A percentile compares a stretch with the other conserved stretches of the same genome.
Conservation (phyloP, 2,113 vertebrate genomes). For the Chelonoidis abingdonii region DNA sequence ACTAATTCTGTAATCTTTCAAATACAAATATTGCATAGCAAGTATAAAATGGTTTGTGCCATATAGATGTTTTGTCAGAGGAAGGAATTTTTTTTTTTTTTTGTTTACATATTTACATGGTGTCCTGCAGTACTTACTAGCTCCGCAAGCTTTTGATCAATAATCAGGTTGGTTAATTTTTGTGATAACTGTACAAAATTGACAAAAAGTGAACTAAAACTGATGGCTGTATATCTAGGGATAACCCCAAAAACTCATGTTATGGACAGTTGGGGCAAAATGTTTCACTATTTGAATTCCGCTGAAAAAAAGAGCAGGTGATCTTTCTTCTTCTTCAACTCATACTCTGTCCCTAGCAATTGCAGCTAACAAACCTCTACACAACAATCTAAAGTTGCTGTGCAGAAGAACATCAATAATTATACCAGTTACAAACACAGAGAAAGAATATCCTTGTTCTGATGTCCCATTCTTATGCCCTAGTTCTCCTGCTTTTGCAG, state of each 20-base stretch:
- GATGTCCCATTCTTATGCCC: rapidly evolving
- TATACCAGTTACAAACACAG: neutral
- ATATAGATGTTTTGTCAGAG: neutral
- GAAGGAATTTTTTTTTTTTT: neutral
- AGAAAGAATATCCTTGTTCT: neutral
- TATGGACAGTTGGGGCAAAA: rapidly evolving
- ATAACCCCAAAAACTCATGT: rapidly evolving
- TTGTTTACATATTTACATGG: neutral
- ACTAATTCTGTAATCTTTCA: rapidly evolving
- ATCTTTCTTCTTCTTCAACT: neutral
- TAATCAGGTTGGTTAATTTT: neutral
- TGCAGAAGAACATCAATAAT: neutral
- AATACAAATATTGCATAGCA: rapidly evolving
- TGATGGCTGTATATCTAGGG: neutral
- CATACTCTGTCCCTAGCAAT: neutral
- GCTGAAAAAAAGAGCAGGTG: neutral
- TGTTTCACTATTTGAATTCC: neutral
- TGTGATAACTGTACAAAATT: neutral
- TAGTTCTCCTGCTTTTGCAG: neutral
- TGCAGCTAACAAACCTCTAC: neutral
- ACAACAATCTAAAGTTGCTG: neutral
- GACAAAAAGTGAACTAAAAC: neutral
- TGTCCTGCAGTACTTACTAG: rapidly evolving
- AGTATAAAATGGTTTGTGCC: neutral
- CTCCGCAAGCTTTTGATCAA: neutral